These are phyloP conservation scores for Peromyscus melanophrys DNA, from an alignment of 2,797 vertebrate species.

Conservation along the genomic window DNA sequence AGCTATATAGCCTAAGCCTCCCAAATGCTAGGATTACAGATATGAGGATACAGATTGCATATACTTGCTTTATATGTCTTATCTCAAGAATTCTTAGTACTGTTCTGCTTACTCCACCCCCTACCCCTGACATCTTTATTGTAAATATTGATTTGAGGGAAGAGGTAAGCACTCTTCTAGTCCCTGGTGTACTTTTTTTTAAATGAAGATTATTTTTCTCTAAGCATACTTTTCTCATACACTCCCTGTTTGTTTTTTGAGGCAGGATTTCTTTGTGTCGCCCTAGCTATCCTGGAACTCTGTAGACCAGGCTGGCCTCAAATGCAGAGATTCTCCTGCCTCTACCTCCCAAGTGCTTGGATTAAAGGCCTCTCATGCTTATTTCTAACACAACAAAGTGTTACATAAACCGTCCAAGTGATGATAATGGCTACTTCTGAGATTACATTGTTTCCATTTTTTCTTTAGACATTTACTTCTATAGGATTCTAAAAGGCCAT, in stretches of 20 bases:
- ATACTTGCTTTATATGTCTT: slow-evolving; percentile 26
- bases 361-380: not conserved
- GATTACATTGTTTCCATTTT: not conserved
- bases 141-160: not conserved
- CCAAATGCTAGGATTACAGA: not conserved
- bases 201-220: not conserved
- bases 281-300: not conserved
- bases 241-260: not conserved
- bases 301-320: not conserved
- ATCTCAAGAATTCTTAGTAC: not conserved
- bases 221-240: not conserved
- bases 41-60: too few species aligned
- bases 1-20: not conserved
- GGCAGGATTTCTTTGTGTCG: not conserved
- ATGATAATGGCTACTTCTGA: not conserved
- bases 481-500: not conserved
- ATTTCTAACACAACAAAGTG: not conserved
- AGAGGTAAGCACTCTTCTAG: not conserved
- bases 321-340: not conserved
- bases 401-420: not conserved
- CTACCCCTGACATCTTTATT: not conserved
- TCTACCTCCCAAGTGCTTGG: not conserved
- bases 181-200: not conserved
- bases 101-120: not conserved
- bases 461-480: not conserved